Evolutionary conservation across 2,113 vertebrate genomes (phyloP), one percentile per base, ranked within the genome.

Genomic region (Ceyx melanurus): DNA sequence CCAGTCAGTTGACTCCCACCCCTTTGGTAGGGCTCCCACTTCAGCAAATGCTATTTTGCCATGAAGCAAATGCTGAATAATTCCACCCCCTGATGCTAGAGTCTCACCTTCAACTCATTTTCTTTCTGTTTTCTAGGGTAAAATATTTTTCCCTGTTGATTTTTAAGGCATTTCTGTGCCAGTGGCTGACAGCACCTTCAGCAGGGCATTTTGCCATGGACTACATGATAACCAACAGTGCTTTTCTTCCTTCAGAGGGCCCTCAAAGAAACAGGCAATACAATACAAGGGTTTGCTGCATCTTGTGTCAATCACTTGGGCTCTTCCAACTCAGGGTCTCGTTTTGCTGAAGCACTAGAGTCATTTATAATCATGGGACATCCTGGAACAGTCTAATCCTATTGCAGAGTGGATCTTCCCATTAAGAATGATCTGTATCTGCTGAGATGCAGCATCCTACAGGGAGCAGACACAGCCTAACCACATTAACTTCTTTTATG

Each of bases 381-480:
- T 93, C 76, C 65, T 68, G 88, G 61, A 78, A 72, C 26, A 78
- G 26, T 43, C 53, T 88, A 93, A 90, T 86, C 57, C 73, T 78
- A 72, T 60, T 86, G 83, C 1, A 1, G 83, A 84, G 90, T 81
- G 73, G 90, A 81, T 83, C 86, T 78, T 94, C 40, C 88, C 62
- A 92, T 92, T 83, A 86, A 53, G 83, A 92, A 71, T 54, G 73
- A 72, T 51, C 85, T 50, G 37, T 37, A 40, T 37, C 64, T 80
- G 81, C 77, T 72, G 67, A 81, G 79, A 61, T 35, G 51, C 6
- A 65, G 73, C 64, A 70, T 92, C 43, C 68, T 71, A 45, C 58
- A 89, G 46, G 72, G 65, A 90, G 40, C 88, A 94, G 82, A 67
- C 35, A 35, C 48, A 82, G 45, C 23, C 73, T 93, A 93, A 95